Evolutionary conservation across 2,113 vertebrate genomes (phyloP).

Genomic region (Sylvilagus bachmani): DNA sequence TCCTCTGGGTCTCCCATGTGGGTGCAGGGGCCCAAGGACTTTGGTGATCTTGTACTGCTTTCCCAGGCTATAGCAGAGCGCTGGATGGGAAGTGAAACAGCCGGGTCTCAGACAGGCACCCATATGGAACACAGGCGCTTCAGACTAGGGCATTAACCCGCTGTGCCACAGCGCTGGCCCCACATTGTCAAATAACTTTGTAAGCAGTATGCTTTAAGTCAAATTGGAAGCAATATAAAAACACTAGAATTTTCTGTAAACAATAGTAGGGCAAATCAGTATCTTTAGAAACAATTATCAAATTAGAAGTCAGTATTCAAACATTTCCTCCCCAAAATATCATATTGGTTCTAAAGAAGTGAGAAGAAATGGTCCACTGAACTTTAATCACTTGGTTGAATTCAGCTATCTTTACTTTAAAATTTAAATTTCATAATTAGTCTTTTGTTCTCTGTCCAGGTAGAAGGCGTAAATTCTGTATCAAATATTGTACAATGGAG

Average conservation of each 20-base stretch:
- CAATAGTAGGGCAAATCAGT: background rate
- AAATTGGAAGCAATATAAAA: constrained; percentile 44
- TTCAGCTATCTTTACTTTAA: background rate
- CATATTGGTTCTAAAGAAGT: background rate
- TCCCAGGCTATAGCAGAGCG: too few species aligned
- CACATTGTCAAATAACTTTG: background rate
- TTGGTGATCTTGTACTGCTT: too few species aligned
- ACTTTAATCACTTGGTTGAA: background rate
- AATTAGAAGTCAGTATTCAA: background rate
- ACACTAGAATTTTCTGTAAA: constrained; percentile 2
- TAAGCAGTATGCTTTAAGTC: background rate
- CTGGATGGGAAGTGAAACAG: too few species aligned
- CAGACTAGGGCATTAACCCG: too few species aligned
- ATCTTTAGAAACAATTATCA: background rate
- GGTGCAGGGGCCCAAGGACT: too few species aligned
- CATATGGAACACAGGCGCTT: too few species aligned
- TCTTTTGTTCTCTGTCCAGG: background rate
- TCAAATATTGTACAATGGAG: constrained; percentile 10
- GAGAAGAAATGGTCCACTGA: fast-evolving
- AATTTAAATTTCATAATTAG: background rate
- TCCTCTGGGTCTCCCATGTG: too few species aligned
- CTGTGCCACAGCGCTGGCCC: too few species aligned
- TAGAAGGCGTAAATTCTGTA: background rate
- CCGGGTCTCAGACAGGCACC: too few species aligned
- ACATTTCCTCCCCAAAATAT: background rate